Evolutionary conservation across 1,140 invertebrate genomes (phyloP), one percentile per base, ranked within the genome.

Genomic region (Zaprionus ornatus): DNA sequence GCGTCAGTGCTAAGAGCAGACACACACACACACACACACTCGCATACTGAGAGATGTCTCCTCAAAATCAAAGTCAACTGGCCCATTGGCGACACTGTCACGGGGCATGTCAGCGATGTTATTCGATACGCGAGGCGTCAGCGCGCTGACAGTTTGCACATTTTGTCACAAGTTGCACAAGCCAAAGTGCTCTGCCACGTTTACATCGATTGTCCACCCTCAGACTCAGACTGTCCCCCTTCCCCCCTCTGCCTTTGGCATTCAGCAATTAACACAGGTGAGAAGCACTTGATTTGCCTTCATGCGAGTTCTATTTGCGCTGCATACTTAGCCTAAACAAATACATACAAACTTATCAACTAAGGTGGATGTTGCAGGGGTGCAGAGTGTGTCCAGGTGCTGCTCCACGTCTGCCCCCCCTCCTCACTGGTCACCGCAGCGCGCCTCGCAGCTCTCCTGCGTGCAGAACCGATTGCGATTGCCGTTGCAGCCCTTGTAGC

Each of bases 381-480:
- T n/a, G 5, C 15, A 42, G 12, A 13, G 32, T 3, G 32, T 10
- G 10, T 35, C 32, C 32, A 13, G 6, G 27, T 7, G 25, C 7
- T 29, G 7, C 27, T 29, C 27, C 27, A 2, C 12, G 13, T 4
- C 32, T 4, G 13, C 15, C 15, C 35, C 13, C 35, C 35, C 5
- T 40, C 12, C 10, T 88, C 50, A 90, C 60, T 79, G 68, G 6
- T 73, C 74, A 10, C 61, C 82, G 62, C 91, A 92, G 4, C 91
- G 87, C 7, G 74, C 40, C 15, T 84, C 77, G 42, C 91, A 92
- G 67, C 79, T 77, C 0, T 92, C 91, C 73, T 84, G 78, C 17
- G 84, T 74, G 76, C 91, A 92, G 62, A 92, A 92, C 2, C 91
- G 91, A 60, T 92, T 92, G 10, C 91, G 79, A 67, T 92, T 92